Evolutionary conservation across 1,140 invertebrate genomes (phyloP).

Genomic region (Drosophila funebris): DNA sequence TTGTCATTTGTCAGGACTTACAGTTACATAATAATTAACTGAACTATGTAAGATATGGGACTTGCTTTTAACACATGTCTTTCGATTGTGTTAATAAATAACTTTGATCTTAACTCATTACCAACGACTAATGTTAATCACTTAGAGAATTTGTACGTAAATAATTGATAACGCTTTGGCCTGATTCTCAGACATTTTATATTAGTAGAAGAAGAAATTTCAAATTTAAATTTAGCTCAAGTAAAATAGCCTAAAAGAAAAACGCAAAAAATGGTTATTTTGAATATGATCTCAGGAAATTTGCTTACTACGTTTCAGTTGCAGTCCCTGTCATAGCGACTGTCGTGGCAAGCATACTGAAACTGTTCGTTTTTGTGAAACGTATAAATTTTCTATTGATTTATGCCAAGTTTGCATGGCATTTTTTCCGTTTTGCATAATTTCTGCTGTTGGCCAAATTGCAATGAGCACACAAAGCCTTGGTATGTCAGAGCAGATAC

Average conservation of each 20-base stretch:
- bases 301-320: conserved; percentile 10
- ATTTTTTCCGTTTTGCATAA: conserved; percentile 82
- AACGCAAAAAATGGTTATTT: conserved; percentile 36
- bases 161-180: background rate
- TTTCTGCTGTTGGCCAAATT: conserved; percentile 77
- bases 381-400: conserved; percentile 83
- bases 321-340: background rate
- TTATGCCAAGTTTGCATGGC: conserved; percentile 81
- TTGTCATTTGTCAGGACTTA: conserved; percentile 76
- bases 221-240: background rate
- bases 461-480: conserved; percentile 37
- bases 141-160: background rate
- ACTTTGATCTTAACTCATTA: conserved; percentile 12
- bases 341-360: conserved; percentile 46
- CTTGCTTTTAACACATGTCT: background rate
- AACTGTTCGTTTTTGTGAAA: conserved; percentile 74
- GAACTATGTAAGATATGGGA: conserved; percentile 4
- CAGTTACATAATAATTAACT: conserved; percentile 76
- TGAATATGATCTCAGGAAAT: conserved; percentile 43
- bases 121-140: background rate
- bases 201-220: background rate
- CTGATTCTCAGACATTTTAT: too few species aligned
- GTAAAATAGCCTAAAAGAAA: conserved; percentile 19
- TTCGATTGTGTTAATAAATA: conserved; percentile 18
- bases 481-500: conserved; percentile 31